phyloP scores from a whole-genome alignment of 2,888 invertebrate genomes.

The Physocephala rufipes region DNA sequence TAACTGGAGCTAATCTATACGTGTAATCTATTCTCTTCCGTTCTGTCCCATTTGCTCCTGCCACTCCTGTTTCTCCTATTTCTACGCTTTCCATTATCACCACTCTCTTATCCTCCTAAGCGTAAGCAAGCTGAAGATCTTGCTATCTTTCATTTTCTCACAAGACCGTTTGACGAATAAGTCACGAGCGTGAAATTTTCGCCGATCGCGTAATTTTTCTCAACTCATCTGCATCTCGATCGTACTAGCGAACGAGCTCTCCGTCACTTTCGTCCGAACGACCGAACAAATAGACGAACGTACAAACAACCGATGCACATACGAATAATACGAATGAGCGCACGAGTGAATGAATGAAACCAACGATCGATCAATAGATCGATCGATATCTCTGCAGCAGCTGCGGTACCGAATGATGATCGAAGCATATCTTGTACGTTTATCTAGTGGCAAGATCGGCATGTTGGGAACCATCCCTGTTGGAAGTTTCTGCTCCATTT shows the following conservation, averaged over 20 bases:
- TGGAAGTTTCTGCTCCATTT: constrained; percentile 21
- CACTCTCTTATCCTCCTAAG: too few species aligned
- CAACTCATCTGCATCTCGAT: constrained; percentile 19
- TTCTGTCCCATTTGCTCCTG: not conserved
- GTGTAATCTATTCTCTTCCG: not conserved
- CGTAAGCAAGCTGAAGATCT: not conserved
- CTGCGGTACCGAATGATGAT: not conserved
- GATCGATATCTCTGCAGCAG: constrained; percentile 6
- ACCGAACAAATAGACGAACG: not conserved
- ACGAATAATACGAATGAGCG: too few species aligned
- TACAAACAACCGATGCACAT: not conserved
- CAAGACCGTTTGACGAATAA: not conserved
- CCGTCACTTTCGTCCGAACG: constrained; percentile 3
- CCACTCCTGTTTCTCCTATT: not conserved
- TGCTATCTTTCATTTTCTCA: not conserved
- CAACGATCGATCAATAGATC: not conserved
- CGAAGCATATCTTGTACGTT: not conserved
- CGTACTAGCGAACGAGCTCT: too few species aligned
- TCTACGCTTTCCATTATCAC: too few species aligned
- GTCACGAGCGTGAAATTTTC: constrained; percentile 14
- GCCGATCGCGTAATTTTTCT: constrained; percentile 16
- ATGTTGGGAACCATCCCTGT: constrained; percentile 15
- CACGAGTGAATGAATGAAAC: too few species aligned
- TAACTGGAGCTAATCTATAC: too few species aligned
- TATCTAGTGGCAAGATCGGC: constrained; percentile 16